Evolutionary conservation across 2,797 vertebrate species (phyloP), one percentile per base, ranked within the genome.

Genomic region (Lateolabrax maculatus): DNA sequence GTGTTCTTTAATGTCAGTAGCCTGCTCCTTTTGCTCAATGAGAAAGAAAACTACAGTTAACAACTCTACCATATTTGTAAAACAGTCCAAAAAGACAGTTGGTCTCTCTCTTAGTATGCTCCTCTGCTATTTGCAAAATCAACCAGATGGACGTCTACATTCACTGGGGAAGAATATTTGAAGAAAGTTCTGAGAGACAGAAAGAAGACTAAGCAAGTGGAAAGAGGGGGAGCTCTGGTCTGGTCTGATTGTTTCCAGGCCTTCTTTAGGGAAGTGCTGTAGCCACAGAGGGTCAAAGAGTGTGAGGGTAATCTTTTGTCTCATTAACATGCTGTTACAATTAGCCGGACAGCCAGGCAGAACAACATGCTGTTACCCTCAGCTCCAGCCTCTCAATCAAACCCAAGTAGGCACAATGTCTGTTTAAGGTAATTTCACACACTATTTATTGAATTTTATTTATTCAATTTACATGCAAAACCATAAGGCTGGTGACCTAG

Each of bases 301-400:
- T 53, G 36, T 39, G 55, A 88, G 82, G 80, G 65, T 88, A 84
- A 90, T 87, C 71, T 43, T 44, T 37, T 62, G 77, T 88, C 70
- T 87, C 87, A 88, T 91, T 89, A 89, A 82, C 88, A 87, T 80
- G 84, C 69, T 82, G 85, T 84, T 87, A 77, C 77, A 92, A 92
- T 90, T 89, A 93, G 76, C 74, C 1, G 16, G 75, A 73, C 56
- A 67, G 64, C 37, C 63, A 81, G 39, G 79, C 71, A 57, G 18
- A 75, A 74, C 44, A 69, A 49, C 60, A 78, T 39, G 62, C 66
- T 46, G 48, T 70, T 80, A 58, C 55, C 79, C 57, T 64, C 62
- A 31, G 64, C 57, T 73, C 44, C 8, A 46, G 62, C 63, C 61
- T 15, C 74, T 82, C 60, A 61, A 75, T 87, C 72, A 78, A 75